Conservation (phyloP, 2,797 vertebrate genomes). For the Crocidura indochinensis region DNA sequence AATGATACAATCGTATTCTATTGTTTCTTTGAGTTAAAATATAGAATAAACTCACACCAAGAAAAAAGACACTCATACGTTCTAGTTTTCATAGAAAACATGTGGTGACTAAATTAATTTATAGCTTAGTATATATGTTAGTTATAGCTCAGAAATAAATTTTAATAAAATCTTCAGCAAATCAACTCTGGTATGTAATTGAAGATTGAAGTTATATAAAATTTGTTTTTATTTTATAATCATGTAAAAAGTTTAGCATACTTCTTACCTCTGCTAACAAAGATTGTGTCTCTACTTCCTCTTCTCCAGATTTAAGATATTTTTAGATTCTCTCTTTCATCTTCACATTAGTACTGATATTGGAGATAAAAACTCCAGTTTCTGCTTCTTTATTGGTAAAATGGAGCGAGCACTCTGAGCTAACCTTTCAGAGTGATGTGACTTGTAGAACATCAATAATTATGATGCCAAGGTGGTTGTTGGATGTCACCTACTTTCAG, state of each 20-base stretch:
- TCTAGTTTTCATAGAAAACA: conserved; percentile 59
- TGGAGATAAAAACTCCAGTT: conserved; percentile 1
- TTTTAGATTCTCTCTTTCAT: conserved; percentile 44
- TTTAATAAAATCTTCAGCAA: conserved; percentile 51
- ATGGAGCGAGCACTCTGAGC: neutral
- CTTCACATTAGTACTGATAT: neutral
- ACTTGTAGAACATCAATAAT: neutral
- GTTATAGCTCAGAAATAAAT: conserved; percentile 46
- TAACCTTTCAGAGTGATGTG: conserved; percentile 3
- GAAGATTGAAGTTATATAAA: neutral
- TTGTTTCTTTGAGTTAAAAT: conserved; percentile 9
- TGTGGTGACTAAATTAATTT: conserved; percentile 39
- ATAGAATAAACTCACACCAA: conserved; percentile 44
- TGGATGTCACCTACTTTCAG: conserved; percentile 5
- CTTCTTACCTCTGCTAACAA: conserved; percentile 52
- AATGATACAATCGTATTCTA: conserved; percentile 51
- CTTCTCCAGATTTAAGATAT: conserved; percentile 25
- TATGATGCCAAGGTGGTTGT: neutral
- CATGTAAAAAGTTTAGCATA: conserved; percentile 38
- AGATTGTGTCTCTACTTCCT: conserved; percentile 12
- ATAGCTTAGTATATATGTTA: neutral
- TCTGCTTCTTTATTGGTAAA: conserved; percentile 42
- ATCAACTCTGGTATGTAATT: conserved; percentile 25
- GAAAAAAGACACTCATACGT: conserved; percentile 44
- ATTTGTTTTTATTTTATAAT: conserved; percentile 12